Base-by-base conservation (phyloP, 2,888 invertebrate species). In the Lepas anatifera region DNA sequence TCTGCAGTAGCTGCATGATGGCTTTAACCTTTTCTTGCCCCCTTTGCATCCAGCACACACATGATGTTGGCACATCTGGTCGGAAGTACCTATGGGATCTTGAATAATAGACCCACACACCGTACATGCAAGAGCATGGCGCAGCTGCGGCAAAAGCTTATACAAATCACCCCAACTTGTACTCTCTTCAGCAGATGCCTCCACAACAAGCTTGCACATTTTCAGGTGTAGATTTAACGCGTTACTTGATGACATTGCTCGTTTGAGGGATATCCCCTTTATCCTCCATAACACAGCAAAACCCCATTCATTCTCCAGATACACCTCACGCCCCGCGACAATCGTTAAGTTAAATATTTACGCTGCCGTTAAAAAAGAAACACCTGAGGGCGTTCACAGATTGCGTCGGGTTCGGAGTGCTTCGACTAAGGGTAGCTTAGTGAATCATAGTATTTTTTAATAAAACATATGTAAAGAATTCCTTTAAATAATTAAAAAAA, bases 61-160 rank as follows among this genome's bases (percentile, higher is more conserved):
- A 81, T 92, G 90, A 81, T 95, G 95, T 79, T 90, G 90, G 81
- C 95, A 95, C 73, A 86, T 87, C 6, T 87, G 86, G 76, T 86
- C 87, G 29, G 85, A 85, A 25, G 93, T 91, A 46, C 90, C 87
- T 77, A 87, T 87, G 10, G 95, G 94, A 77, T 90, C 89, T 75
- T 87, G 87, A 70, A 94, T 81, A 74, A 95, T 83, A 78, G 89
- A 87, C 73, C 89, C 88, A 80, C 95, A 95, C 70, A 94, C 93
- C 70, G 89, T 90, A 81, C 95, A 95, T 75, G 91, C 89, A 76
- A 95, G 83, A 73, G 91, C 89, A 79, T 92, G 91, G 71, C 93
- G 85, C 78, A 95, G 84, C 81, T 90, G 90, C 8, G 92, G 90
- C 75, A 95, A 85, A 77, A 90, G 85, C 76, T 89, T 85, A 81